phyloP scores from a whole-genome alignment of 1,140 invertebrate species.

The Musca vetustissima region DNA sequence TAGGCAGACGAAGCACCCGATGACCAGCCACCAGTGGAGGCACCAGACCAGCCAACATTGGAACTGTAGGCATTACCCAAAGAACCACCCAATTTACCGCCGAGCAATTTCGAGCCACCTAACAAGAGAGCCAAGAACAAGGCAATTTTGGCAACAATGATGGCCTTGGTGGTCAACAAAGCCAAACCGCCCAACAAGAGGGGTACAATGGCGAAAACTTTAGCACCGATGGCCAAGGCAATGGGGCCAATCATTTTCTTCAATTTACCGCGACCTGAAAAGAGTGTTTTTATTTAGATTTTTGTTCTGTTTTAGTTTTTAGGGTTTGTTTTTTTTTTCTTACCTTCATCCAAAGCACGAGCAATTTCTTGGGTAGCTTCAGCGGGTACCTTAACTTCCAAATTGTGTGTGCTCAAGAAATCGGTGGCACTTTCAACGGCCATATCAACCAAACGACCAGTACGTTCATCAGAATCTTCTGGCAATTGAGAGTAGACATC shows the following conservation, averaged over 20 bases:
- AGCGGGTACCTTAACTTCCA: constrained; percentile 63
- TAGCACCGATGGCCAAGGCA: constrained; percentile 66
- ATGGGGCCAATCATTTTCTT: constrained; percentile 71
- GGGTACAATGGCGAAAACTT: constrained; percentile 69
- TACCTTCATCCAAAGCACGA: constrained; percentile 66
- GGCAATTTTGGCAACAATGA: constrained; percentile 74
- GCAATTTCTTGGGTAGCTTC: constrained; percentile 59
- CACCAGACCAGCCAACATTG: constrained; percentile 40
- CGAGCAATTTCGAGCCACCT: constrained; percentile 68
- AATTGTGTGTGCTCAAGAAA: constrained; percentile 63
- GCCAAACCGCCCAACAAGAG: constrained; percentile 68
- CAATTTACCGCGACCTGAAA: constrained; percentile 69
- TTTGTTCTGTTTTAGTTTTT: constrained; percentile 24
- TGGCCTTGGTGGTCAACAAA: constrained; percentile 72
- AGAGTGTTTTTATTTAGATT: constrained; percentile 24
- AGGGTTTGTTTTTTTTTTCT: neutral
- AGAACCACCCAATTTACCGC: constrained; percentile 53
- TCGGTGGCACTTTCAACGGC: constrained; percentile 59
- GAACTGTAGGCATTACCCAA: constrained; percentile 45
- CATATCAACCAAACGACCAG: constrained; percentile 59
- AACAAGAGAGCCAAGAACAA: constrained; percentile 69
- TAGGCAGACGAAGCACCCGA: constrained; percentile 57
- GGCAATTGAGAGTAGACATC: constrained; percentile 62
- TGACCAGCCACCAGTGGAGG: constrained; percentile 51
- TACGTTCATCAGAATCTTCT: constrained; percentile 57